A percentile compares a stretch with the other conserved stretches of the same genome.
phyloP scores from a whole-genome alignment of 1,140 invertebrate species.

The Eurosta solidaginis region DNA sequence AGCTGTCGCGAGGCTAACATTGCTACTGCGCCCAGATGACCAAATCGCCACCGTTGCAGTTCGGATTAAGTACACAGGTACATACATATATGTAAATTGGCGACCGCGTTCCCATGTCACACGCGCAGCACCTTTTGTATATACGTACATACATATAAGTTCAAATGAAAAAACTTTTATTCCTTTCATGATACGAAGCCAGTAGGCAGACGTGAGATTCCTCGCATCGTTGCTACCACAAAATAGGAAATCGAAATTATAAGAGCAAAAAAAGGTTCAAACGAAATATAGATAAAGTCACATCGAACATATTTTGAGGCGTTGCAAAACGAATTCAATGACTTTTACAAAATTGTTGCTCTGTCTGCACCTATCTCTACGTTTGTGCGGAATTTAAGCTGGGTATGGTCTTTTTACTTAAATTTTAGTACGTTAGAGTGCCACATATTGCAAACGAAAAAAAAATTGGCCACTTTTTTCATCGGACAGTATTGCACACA shows the following conservation, averaged over 20 bases:
- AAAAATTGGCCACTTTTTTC: too few species aligned
- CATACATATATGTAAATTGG: too few species aligned
- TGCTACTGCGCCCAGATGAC: too few species aligned
- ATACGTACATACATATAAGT: background rate
- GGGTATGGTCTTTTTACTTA: background rate
- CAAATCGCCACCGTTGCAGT: too few species aligned
- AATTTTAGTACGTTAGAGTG: too few species aligned
- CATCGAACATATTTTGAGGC: background rate
- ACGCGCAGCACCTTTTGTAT: background rate
- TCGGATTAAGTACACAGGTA: too few species aligned
- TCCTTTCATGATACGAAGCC: background rate
- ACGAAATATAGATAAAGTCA: background rate
- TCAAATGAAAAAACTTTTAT: conserved; percentile 3
- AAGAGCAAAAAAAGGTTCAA: background rate
- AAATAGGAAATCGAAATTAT: background rate
- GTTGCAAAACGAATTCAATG: conserved; percentile 12
- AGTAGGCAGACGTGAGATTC: conserved; percentile 11
- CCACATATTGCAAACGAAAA: too few species aligned
- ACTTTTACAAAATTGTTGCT: background rate
- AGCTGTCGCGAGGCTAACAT: background rate
- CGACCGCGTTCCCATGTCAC: background rate
- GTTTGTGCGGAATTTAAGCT: background rate
- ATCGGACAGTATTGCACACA: too few species aligned
- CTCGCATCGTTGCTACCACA: background rate
- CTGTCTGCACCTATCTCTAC: background rate